Conservation (phyloP, 2,113 vertebrate genomes). For the Tonatia bakeri region DNA sequence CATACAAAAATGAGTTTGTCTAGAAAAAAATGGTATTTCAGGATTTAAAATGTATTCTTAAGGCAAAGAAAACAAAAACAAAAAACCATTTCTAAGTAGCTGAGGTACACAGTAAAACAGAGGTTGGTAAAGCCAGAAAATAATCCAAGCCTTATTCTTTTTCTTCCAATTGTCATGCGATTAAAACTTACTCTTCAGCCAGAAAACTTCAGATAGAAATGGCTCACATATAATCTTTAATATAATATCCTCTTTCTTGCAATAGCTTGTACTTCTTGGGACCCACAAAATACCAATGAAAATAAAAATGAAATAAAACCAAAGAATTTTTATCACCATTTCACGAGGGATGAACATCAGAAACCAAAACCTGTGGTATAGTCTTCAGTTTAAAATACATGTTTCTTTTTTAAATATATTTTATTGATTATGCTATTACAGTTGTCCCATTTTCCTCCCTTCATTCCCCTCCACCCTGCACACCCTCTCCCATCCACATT, state of each 20-base stretch:
- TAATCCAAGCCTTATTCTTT: conserved; percentile 16
- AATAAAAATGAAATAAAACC: conserved; percentile 4
- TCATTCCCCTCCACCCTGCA: too few species aligned
- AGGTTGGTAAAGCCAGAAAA: not conserved
- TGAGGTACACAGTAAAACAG: not conserved
- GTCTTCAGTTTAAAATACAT: conserved; percentile 31
- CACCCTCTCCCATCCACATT: too few species aligned
- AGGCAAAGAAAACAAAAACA: not conserved
- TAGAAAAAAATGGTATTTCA: not conserved
- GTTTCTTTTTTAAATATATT: not conserved
- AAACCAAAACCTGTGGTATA: conserved; percentile 25
- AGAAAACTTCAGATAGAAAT: conserved; percentile 48
- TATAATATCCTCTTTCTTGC: conserved; percentile 14
- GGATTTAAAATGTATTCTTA: not conserved
- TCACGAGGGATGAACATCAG: not conserved
- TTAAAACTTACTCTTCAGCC: conserved; percentile 22
- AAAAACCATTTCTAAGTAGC: not conserved
- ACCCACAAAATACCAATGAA: not conserved
- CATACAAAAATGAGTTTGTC: not conserved
- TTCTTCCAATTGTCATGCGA: conserved; percentile 37
- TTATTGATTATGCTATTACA: too few species aligned
- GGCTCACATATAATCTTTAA: conserved; percentile 10
- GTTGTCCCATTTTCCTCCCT: too few species aligned
- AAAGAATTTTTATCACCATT: conserved; percentile 17
- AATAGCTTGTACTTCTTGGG: conserved; percentile 15